Evolutionary conservation across 1,140 invertebrate species (phyloP).

Genomic region (Camponotus pennsylvanicus): DNA sequence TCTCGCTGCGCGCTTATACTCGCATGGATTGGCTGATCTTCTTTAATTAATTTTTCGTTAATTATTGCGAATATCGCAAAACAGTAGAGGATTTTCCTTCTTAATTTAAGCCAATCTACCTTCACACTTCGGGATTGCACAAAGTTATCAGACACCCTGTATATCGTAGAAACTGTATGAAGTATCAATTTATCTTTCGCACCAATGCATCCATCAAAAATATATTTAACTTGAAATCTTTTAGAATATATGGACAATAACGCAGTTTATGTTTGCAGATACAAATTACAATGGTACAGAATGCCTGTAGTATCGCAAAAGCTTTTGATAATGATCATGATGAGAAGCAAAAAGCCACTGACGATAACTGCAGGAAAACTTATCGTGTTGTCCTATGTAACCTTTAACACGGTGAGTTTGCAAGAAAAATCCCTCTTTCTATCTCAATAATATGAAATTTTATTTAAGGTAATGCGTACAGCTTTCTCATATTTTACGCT

Average conservation of each 20-base stretch:
- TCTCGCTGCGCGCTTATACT: no score
- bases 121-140: no score
- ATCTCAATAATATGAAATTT: slow-evolving; percentile 23
- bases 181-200: background rate
- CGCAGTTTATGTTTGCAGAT: background rate
- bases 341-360: slow-evolving; percentile 14
- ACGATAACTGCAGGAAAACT: slow-evolving; percentile 16
- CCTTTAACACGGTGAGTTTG: slow-evolving; percentile 4
- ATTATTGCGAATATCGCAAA: no score
- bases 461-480: slow-evolving; percentile 37
- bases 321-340: slow-evolving; percentile 28
- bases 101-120: no score
- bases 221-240: background rate
- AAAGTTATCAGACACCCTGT: no score
- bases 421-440: background rate
- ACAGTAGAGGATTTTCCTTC: no score
- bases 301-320: slow-evolving; percentile 22
- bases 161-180: no score
- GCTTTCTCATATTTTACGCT: slow-evolving; percentile 69
- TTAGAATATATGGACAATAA: background rate
- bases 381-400: background rate
- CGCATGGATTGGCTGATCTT: no score
- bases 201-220: background rate
- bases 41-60: no score
- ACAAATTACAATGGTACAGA: background rate